phyloP scores from a whole-genome alignment of 2,888 invertebrate species.

The Thereva unica region DNA sequence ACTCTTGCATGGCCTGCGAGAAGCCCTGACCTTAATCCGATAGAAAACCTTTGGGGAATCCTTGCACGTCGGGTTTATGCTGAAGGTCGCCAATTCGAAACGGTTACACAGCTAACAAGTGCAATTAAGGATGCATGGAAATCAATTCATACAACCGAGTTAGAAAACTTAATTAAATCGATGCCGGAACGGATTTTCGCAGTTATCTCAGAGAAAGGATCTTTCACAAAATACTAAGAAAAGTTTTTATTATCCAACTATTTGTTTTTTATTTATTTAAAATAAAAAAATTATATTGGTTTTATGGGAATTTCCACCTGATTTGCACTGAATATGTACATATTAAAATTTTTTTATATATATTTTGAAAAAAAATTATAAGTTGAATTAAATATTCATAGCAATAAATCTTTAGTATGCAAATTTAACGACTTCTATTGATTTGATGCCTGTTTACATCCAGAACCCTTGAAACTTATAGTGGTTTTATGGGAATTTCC shows the following conservation, averaged over 20 bases:
- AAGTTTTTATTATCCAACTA: neutral
- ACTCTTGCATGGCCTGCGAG: constrained; percentile 1
- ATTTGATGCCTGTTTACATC: too few relatives aligned
- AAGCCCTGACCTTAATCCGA: constrained; percentile 15
- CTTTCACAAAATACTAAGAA: constrained; percentile 3
- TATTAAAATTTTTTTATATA: constrained; percentile 25
- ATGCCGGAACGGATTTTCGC: constrained; percentile 7
- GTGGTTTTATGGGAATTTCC: too few relatives aligned
- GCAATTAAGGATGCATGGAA: neutral
- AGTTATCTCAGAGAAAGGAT: constrained; percentile 1
- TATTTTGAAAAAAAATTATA: constrained; percentile 15
- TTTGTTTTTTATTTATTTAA: too few relatives aligned
- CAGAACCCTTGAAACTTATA: too few relatives aligned
- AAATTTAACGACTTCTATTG: too few relatives aligned
- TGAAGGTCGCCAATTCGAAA: constrained; percentile 1
- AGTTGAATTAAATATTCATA: neutral
- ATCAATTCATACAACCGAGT: too few relatives aligned
- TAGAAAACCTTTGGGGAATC: constrained; percentile 11
- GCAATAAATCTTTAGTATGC: neutral
- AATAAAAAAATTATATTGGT: too few relatives aligned
- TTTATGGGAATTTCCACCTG: neutral
- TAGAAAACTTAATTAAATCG: neutral
- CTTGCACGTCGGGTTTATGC: neutral
- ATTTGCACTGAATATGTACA: constrained; percentile 5
- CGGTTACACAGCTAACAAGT: neutral